Percentiles rank a stretch among this genome's conserved stretches.
Conservation (phyloP, 2,888 invertebrate species). For the Molanna angustata region DNA sequence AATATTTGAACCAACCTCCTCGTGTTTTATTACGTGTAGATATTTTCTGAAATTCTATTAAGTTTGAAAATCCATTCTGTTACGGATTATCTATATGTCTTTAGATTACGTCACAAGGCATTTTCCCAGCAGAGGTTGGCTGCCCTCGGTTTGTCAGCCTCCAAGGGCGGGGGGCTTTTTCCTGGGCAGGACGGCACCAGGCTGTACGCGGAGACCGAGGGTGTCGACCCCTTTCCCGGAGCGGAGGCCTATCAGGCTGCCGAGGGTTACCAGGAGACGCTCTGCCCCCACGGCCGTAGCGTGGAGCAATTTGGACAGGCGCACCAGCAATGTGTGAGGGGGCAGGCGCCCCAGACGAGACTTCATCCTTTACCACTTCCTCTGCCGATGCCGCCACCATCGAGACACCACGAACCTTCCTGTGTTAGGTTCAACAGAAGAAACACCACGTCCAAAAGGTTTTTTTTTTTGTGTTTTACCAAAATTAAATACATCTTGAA, state of each 20-base stretch:
- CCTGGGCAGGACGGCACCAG: conserved; percentile 53
- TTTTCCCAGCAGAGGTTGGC: conserved; percentile 56
- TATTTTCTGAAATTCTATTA: no score
- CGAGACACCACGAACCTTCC: conserved; percentile 50
- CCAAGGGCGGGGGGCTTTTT: conserved; percentile 53
- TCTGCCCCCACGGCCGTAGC: conserved; percentile 50
- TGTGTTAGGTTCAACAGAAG: conserved; percentile 55
- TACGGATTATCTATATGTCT: no score
- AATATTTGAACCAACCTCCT: no score
- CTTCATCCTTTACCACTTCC: conserved; percentile 40
- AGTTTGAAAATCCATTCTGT: no score
- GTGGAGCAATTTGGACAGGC: conserved; percentile 54
- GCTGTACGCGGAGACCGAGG: conserved; percentile 51
- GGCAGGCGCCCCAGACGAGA: conserved; percentile 39
- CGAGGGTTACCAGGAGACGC: conserved; percentile 44
- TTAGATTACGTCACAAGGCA: conserved; percentile 55
- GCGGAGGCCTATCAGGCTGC: conserved; percentile 8
- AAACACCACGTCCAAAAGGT: conserved; percentile 43
- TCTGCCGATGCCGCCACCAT: conserved; percentile 38
- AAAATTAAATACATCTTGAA: no score
- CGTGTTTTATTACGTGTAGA: no score
- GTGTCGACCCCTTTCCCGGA: conserved; percentile 43
- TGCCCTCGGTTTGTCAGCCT: conserved; percentile 48
- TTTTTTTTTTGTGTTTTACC: no score
- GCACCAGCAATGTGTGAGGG: conserved; percentile 52